phyloP scores from a whole-genome alignment of 2,113 vertebrate species.

The Macquaria australasica region DNA sequence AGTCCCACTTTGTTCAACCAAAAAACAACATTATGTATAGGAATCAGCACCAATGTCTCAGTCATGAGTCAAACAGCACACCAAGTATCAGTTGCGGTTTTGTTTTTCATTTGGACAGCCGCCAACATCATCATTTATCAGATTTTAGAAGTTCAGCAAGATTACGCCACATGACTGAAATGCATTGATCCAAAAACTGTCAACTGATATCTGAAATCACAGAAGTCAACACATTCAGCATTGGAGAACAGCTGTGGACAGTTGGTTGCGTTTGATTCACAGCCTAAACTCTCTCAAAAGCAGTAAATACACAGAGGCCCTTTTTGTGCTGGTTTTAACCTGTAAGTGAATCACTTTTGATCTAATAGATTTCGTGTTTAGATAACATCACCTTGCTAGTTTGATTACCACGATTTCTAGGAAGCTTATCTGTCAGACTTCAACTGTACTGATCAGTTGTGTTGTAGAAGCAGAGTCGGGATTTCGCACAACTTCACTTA shows the following conservation, averaged over 20 bases:
- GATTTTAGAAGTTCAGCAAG: not conserved
- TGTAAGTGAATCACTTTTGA: not conserved
- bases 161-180: not conserved
- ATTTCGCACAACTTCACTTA: not conserved
- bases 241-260: not conserved
- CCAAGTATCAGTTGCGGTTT: not conserved
- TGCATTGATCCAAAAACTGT: not conserved
- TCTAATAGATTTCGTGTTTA: not conserved
- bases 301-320: not conserved
- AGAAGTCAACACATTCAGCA: too few species aligned
- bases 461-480: too few species aligned
- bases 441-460: not conserved
- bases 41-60: not conserved
- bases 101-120: constrained; percentile 14
- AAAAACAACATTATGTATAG: not conserved
- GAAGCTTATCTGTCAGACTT: not conserved
- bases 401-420: not conserved
- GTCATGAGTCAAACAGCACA: not conserved
- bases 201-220: not conserved
- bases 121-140: not conserved
- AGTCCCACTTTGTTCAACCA: constrained; percentile 34
- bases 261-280: not conserved
- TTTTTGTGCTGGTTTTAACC: not conserved
- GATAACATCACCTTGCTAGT: not conserved
- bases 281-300: not conserved